Evolutionary conservation across 2,797 vertebrate species (phyloP).

Genomic region (Cichlasoma orientale): DNA sequence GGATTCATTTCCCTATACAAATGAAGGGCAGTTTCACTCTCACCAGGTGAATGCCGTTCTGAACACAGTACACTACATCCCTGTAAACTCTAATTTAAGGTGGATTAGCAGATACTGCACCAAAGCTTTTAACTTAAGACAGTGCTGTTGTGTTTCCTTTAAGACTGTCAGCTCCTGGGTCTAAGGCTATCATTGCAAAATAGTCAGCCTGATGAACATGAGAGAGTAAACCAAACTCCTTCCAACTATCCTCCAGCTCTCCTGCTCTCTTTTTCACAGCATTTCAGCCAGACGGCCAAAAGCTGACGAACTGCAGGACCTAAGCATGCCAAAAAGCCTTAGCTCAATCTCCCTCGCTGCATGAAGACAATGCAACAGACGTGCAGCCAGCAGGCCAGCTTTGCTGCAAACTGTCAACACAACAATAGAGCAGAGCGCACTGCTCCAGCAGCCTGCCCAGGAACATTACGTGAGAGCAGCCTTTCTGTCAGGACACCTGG

Average conservation of each 20-base stretch:
- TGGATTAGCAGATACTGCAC: background rate
- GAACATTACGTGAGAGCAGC: slow-evolving; percentile 26
- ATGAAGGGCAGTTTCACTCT: slow-evolving; percentile 10
- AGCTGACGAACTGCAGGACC: slow-evolving; percentile 33
- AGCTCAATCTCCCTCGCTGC: slow-evolving; percentile 44
- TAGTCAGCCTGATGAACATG: background rate
- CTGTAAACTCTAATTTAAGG: slow-evolving; percentile 14
- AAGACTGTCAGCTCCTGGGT: background rate
- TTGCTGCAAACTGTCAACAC: slow-evolving; percentile 48
- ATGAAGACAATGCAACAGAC: slow-evolving; percentile 57
- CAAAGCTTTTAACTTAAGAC: background rate
- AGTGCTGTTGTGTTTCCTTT: background rate
- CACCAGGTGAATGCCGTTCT: background rate
- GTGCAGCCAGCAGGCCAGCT: slow-evolving; percentile 38
- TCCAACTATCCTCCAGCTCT: slow-evolving; percentile 7
- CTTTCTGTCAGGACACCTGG: slow-evolving; percentile 37
- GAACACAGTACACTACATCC: background rate
- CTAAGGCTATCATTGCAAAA: background rate
- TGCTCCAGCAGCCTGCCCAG: slow-evolving; percentile 35
- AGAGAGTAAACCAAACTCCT: background rate
- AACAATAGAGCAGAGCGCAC: slow-evolving; percentile 55
- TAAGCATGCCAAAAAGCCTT: slow-evolving; percentile 46
- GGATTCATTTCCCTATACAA: slow-evolving; percentile 35
- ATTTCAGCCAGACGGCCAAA: slow-evolving; percentile 37
- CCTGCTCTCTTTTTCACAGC: slow-evolving; percentile 34